phyloP scores from a whole-genome alignment of 2,888 invertebrate genomes.

The Leptopilina syphax region DNA sequence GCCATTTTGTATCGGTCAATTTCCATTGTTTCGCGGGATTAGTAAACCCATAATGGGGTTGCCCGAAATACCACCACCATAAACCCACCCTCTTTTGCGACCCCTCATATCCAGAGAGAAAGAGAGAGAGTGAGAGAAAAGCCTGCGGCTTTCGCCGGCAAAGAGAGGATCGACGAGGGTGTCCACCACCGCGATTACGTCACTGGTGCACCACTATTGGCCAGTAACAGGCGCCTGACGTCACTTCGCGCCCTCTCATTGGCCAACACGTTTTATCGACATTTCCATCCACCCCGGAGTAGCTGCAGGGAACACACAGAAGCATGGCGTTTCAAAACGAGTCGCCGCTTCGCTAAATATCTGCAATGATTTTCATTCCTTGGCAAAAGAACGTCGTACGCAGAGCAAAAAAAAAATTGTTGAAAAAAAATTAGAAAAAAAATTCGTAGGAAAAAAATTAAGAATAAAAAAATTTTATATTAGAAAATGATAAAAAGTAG shows the following conservation, averaged over 20 bases:
- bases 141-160: slow-evolving; percentile 66
- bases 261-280: slow-evolving; percentile 75
- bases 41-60: slow-evolving; percentile 69
- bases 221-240: slow-evolving; percentile 70
- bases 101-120: slow-evolving; percentile 46
- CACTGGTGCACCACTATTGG: slow-evolving; percentile 71
- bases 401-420: background rate
- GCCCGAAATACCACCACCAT: slow-evolving; percentile 62
- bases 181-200: slow-evolving; percentile 71
- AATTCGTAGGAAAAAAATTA: background rate
- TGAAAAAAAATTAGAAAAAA: background rate
- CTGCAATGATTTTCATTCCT: slow-evolving; percentile 47
- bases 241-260: slow-evolving; percentile 72
- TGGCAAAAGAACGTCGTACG: background rate
- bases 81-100: slow-evolving; percentile 55
- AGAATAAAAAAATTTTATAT: too few relatives aligned
- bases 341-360: slow-evolving; percentile 58
- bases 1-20: slow-evolving; percentile 68
- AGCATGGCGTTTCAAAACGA: slow-evolving; percentile 62
- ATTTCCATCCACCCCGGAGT: slow-evolving; percentile 68
- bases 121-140: slow-evolving; percentile 63
- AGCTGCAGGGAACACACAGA: slow-evolving; percentile 57
- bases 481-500: too few relatives aligned
- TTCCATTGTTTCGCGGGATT: slow-evolving; percentile 72
- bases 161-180: slow-evolving; percentile 64